Evolutionary conservation across 2,113 vertebrate species (phyloP).

Genomic region (Empidonax alnorum): DNA sequence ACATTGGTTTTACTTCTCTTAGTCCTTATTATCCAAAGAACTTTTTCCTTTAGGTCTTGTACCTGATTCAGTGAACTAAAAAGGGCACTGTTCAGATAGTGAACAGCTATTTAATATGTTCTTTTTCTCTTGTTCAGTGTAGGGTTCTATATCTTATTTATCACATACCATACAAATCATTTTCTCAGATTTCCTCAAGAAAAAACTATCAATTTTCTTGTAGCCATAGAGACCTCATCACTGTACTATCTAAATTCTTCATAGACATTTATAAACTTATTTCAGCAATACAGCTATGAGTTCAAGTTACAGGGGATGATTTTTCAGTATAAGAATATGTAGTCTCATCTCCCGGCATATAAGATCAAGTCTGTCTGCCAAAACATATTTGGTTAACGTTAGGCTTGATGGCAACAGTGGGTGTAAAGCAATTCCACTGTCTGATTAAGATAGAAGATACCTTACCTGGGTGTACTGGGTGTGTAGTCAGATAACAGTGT

Average conservation of each 20-base stretch:
- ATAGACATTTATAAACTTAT: neutral
- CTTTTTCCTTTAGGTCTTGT: neutral
- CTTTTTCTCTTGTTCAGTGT: neutral
- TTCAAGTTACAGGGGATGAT: neutral
- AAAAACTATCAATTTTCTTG: neutral
- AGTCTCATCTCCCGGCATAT: neutral
- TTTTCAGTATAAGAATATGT: neutral
- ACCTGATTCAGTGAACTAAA: neutral
- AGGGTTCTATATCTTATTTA: neutral
- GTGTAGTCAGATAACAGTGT: neutral
- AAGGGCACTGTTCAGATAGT: neutral
- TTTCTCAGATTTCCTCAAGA: neutral
- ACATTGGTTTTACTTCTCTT: neutral
- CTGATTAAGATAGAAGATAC: neutral
- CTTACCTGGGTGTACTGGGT: neutral
- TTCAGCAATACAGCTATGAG: neutral
- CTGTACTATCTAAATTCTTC: neutral
- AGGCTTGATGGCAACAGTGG: neutral
- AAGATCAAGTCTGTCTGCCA: neutral
- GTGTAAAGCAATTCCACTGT: neutral
- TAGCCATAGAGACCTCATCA: neutral
- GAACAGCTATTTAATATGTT: neutral
- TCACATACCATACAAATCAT: neutral
- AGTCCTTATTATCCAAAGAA: neutral
- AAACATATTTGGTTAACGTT: neutral